phyloP scores from a whole-genome alignment of 2,113 vertebrate genomes.

The Plecotus auritus region DNA sequence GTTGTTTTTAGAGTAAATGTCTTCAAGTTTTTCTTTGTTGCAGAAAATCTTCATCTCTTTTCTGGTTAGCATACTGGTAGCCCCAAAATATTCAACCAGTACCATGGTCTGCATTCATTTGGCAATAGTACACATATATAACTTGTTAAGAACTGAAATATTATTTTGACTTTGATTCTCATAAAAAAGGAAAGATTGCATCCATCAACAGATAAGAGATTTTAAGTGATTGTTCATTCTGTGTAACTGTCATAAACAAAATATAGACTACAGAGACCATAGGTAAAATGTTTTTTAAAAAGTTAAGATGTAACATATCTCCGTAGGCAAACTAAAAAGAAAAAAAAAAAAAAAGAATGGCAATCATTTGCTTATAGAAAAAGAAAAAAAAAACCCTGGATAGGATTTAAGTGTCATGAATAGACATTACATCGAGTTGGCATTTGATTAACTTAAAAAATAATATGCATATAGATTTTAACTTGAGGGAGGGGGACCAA shows the following conservation, averaged over 20 bases:
- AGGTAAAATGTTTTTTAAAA: neutral
- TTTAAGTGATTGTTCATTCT: neutral
- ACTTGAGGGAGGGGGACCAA: neutral
- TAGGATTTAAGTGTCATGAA: neutral
- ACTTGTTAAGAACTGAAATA: neutral
- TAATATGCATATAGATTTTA: neutral
- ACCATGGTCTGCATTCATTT: neutral
- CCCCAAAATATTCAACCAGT: neutral
- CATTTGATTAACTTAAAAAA: neutral
- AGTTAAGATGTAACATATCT: neutral
- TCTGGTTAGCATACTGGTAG: neutral
- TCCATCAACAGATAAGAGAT: neutral
- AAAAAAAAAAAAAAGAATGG: neutral
- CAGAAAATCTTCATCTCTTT: neutral
- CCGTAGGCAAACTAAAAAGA: neutral
- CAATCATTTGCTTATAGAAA: neutral
- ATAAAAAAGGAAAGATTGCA: neutral
- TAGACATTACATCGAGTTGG: neutral
- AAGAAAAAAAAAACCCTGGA: neutral
- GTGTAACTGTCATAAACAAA: neutral
- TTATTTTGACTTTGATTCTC: neutral
- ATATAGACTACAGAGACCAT: neutral
- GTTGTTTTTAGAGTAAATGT: neutral
- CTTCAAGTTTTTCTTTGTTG: neutral
- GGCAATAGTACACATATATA: neutral